These are phyloP conservation scores for Heliconius charithonia DNA, from an alignment of 2,888 invertebrate genomes.

Conservation along the genomic window DNA sequence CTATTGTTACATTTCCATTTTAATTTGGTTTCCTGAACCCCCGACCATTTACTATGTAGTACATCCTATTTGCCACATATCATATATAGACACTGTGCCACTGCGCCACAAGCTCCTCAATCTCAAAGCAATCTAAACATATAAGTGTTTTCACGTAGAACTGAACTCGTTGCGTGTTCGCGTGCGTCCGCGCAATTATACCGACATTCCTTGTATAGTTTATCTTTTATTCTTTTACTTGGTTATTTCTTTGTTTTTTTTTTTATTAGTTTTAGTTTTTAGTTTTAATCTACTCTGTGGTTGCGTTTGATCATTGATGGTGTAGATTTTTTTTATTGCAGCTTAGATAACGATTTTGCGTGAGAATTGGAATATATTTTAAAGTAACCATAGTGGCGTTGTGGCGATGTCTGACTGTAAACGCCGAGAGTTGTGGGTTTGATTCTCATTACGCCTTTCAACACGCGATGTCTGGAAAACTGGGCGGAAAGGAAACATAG, in stretches of 20 bases:
- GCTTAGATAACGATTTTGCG: background rate
- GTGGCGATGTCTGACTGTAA: too few species aligned
- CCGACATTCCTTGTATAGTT: constrained; percentile 34
- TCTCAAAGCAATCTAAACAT: constrained; percentile 1
- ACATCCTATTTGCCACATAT: too few species aligned
- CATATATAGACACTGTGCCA: background rate
- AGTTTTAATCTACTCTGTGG: constrained; percentile 12
- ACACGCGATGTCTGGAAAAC: too few species aligned
- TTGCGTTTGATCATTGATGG: background rate
- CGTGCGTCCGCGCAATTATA: constrained; percentile 43
- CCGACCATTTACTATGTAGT: too few species aligned
- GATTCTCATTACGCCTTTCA: too few species aligned
- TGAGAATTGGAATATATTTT: background rate
- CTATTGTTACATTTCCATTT: too few species aligned
- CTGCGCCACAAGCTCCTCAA: background rate
- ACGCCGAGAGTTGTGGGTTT: too few species aligned
- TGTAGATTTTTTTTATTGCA: background rate
- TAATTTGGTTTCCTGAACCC: too few species aligned
- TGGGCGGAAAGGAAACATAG: too few species aligned
- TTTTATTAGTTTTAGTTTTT: constrained; percentile 8
- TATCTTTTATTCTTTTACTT: constrained; percentile 39
- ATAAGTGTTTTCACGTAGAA: constrained; percentile 16
- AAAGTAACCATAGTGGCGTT: too few species aligned
- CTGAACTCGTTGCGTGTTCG: constrained; percentile 34
- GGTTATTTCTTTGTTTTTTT: constrained; percentile 34